Percentiles rank a stretch among this genome's conserved stretches.
These are phyloP conservation scores for Agonopterix arenella DNA, from an alignment of 2,888 invertebrate genomes.

Conservation along the genomic window DNA sequence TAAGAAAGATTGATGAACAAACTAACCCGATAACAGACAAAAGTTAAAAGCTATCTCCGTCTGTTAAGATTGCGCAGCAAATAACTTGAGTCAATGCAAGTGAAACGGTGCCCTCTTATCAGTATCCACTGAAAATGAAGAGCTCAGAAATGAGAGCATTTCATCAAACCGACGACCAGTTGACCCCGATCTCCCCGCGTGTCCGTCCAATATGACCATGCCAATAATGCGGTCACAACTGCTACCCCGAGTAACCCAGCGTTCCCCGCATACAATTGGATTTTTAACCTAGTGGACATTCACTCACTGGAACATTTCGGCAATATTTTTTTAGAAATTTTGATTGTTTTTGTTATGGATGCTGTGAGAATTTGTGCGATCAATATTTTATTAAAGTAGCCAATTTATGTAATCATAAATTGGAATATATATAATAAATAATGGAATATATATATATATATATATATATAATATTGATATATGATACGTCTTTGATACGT, in stretches of 20 bases:
- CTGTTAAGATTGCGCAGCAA: neutral
- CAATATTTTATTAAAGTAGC: no score
- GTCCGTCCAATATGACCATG: constrained; percentile 32
- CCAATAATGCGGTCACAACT: constrained; percentile 53
- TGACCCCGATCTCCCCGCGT: constrained; percentile 38
- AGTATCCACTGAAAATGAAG: constrained; percentile 31
- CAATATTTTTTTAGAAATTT: no score
- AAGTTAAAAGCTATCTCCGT: neutral
- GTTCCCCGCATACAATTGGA: constrained; percentile 47
- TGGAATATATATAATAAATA: no score
- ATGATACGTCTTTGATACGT: no score
- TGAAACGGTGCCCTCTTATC: constrained; percentile 2
- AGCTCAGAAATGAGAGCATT: constrained; percentile 36
- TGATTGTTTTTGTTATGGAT: no score
- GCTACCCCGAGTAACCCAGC: constrained; percentile 26
- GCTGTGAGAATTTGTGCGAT: no score
- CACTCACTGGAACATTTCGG: neutral
- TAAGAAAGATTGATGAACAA: constrained; percentile 3
- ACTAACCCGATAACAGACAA: neutral
- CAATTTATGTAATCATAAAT: no score
- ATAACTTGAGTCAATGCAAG: constrained; percentile 1
- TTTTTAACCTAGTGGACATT: constrained; percentile 36
- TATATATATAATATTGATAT: no score
- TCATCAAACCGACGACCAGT: constrained; percentile 39
- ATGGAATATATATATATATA: no score